phyloP scores from a whole-genome alignment of 1,140 invertebrate species.

The Dendrolimus punctatus region DNA sequence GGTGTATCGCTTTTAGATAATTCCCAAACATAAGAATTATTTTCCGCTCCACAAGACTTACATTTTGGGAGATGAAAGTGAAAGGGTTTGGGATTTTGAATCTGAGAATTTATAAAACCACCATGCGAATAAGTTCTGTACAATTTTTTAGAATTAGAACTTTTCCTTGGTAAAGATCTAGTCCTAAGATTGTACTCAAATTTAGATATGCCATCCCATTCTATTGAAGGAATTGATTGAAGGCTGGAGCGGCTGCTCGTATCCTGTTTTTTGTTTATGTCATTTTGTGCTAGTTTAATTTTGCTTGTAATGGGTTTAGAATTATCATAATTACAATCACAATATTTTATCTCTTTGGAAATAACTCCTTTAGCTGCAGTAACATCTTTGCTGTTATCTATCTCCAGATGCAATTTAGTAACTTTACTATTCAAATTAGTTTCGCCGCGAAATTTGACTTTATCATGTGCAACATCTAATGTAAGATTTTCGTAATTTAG shows the following conservation, averaged over 20 bases:
- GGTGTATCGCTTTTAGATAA: slow-evolving; percentile 15
- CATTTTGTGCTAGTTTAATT: too few relatives aligned
- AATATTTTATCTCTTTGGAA: too few relatives aligned
- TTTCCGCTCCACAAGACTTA: slow-evolving; percentile 34
- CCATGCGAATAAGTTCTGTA: slow-evolving; percentile 57
- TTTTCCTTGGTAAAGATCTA: slow-evolving; percentile 38
- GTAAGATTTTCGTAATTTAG: too few relatives aligned
- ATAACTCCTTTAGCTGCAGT: too few relatives aligned
- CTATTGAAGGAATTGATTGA: slow-evolving; percentile 46
- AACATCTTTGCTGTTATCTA: too few relatives aligned
- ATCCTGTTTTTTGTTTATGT: slow-evolving; percentile 19
- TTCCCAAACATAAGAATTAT: slow-evolving; percentile 31
- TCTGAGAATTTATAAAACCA: slow-evolving; percentile 56
- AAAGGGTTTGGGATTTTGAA: slow-evolving; percentile 47
- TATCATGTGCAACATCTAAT: too few relatives aligned
- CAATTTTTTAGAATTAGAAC: slow-evolving; percentile 13
- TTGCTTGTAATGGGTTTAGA: too few relatives aligned
- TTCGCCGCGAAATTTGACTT: too few relatives aligned
- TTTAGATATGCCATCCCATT: slow-evolving; percentile 41
- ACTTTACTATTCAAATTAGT: too few relatives aligned
- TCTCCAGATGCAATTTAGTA: too few relatives aligned
- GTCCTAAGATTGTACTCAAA: slow-evolving; percentile 32
- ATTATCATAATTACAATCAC: too few relatives aligned
- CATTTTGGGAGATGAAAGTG: slow-evolving; percentile 61
- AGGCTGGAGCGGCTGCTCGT: slow-evolving; percentile 44